Evolutionary conservation across 1,140 invertebrate genomes (phyloP).

Genomic region (Drosophila saltans): DNA sequence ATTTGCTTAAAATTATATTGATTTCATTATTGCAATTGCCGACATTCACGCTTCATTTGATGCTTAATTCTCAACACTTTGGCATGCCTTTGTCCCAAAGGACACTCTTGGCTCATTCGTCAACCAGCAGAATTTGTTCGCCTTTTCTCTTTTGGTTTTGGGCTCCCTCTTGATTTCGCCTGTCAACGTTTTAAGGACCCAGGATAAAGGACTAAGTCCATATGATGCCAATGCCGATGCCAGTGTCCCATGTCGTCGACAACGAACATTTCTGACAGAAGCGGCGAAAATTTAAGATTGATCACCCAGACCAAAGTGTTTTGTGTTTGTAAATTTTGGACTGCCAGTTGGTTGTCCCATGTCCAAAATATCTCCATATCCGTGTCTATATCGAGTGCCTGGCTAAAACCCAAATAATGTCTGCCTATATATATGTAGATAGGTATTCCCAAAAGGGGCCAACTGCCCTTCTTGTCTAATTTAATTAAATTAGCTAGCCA

Average conservation of each 20-base stretch:
- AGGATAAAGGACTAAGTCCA: constrained; percentile 45
- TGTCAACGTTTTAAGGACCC: constrained; percentile 63
- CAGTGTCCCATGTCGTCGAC: constrained; percentile 65
- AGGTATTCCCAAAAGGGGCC: constrained; percentile 27
- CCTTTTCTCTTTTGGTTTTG: constrained; percentile 40
- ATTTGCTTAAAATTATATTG: constrained; percentile 4
- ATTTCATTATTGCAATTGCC: constrained; percentile 57
- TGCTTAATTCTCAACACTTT: constrained; percentile 42
- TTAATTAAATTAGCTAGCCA: constrained; percentile 66
- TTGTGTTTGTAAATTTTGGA: constrained; percentile 57
- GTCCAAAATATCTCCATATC: constrained; percentile 29
- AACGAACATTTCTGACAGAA: constrained; percentile 81
- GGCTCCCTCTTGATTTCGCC: constrained; percentile 23
- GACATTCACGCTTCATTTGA: constrained; percentile 67
- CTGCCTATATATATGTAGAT: constrained; percentile 20
- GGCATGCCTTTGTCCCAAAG: constrained; percentile 47
- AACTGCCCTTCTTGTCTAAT: constrained; percentile 33
- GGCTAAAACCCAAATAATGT: constrained; percentile 76
- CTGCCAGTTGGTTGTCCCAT: constrained; percentile 40
- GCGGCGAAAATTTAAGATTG: constrained; percentile 83
- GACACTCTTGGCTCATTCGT: constrained; percentile 60
- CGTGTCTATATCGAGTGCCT: constrained; percentile 49
- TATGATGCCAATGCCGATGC: constrained; percentile 45
- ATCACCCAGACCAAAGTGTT: constrained; percentile 76
- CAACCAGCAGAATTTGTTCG: constrained; percentile 61